phyloP scores from a whole-genome alignment of 2,888 invertebrate species.

The Tachina lurida region DNA sequence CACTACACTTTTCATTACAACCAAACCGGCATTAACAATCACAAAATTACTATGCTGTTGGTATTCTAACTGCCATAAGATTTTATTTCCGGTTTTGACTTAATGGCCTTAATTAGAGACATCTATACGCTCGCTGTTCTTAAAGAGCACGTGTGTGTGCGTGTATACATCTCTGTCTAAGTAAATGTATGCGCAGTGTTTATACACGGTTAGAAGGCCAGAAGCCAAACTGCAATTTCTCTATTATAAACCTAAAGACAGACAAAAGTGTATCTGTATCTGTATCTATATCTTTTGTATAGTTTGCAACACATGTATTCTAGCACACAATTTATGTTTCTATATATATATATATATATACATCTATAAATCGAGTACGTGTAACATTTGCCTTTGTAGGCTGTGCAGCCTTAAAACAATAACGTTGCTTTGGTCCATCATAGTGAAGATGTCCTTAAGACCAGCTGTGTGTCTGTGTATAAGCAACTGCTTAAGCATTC shows the following conservation, averaged over 20 bases:
- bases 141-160: neutral
- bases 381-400: conserved; percentile 27
- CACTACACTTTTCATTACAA: neutral
- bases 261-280: conserved; percentile 32
- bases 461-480: conserved; percentile 1
- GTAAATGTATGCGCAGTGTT: neutral
- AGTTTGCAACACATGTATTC: conserved; percentile 65
- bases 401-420: conserved; percentile 31
- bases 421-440: conserved; percentile 21
- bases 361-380: conserved; percentile 24
- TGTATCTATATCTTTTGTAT: neutral
- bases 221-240: conserved; percentile 55
- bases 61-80: conserved; percentile 62
- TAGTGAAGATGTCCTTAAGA: conserved; percentile 52
- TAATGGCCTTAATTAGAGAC: conserved; percentile 71
- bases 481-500: conserved; percentile 2
- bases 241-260: neutral
- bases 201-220: conserved; percentile 24
- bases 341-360: neutral
- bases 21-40: conserved; percentile 42
- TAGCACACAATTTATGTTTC: conserved; percentile 36
- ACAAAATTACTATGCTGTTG: conserved; percentile 56
- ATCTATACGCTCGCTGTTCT: conserved; percentile 48
- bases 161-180: too few species aligned
- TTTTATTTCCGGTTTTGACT: conserved; percentile 71